Evolutionary conservation across 2,113 vertebrate genomes (phyloP), one percentile per base, ranked within the genome.

Genomic region (Mirza zaza): DNA sequence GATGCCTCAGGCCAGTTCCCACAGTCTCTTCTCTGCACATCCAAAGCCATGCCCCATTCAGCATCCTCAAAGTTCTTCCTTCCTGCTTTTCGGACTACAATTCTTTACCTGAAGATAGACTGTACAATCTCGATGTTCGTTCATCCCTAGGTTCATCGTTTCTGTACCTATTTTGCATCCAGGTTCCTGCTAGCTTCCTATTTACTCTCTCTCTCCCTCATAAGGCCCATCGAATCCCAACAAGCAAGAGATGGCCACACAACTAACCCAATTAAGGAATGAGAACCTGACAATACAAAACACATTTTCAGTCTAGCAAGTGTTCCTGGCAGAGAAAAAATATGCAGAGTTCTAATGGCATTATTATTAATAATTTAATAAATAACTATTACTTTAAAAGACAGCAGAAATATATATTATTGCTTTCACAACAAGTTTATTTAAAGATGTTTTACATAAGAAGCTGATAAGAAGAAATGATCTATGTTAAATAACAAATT

Each of bases 371-470:
- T 18, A 55, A 42, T 63, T 82, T 87, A 94, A 80, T 65, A 39
- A 71, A 92, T 0, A n/a, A 34, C 65, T 39, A 27, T 73, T 61
- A 55, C 70, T 77, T 88, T 75, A 59, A 90, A 95, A 50, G 48
- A 50, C 21, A 75, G 17, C 32, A 96, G 14, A 86, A 36, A 81
- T 32, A 23, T 39, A 10, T 8, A 50, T 79, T 77, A 81, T 91
- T 93, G 36, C 61, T 85, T 97, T 90, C n/a, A 76, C 90, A 87
- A 52, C 50, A 68, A 91, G 34, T 76, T 70, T 82, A 8, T 55
- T 91, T 73, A 79, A 73, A 70, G 10, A 85, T 68, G 4, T 83
- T 92, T 93, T 39, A 77, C 87, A 63, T 67, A 87, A 84, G 18
- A 90, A 59, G 3, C 42, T 77, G 32, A 4, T 77, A 25, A 79